A percentile compares a stretch with the other conserved stretches of the same genome.
These are phyloP conservation scores for Otolemur garnettii DNA, from an alignment of 2,113 vertebrate species.

Conservation along the genomic window DNA sequence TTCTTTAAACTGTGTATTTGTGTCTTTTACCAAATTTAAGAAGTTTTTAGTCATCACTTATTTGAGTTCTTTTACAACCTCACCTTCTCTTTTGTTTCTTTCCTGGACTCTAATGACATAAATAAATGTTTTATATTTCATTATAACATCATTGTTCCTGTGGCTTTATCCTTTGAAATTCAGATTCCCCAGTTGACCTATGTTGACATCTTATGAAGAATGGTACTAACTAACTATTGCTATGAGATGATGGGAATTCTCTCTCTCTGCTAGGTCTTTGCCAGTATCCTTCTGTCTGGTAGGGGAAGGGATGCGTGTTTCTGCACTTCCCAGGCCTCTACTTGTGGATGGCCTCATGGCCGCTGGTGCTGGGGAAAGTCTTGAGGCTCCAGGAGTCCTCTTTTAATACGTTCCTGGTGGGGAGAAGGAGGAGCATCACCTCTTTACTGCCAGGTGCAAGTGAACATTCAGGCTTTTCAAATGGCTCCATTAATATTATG, in stretches of 20 bases:
- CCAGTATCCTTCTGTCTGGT: neutral
- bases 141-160: neutral
- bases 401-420: neutral
- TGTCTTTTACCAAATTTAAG: neutral
- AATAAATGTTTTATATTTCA: neutral
- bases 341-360: neutral
- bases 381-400: neutral
- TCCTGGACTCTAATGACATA: neutral
- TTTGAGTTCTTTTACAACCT: neutral
- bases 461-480: neutral
- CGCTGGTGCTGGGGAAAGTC: neutral
- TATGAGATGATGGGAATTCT: neutral
- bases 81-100: neutral
- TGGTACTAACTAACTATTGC: neutral
- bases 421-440: neutral
- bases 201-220: neutral
- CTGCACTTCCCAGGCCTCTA: neutral
- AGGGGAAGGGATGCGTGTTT: too few relatives aligned
- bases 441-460: neutral
- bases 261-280: neutral
- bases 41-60: neutral
- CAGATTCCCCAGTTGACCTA: neutral
- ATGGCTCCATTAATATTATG: neutral
- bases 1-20: conserved; percentile 2
- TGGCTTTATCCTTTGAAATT: neutral